Evolutionary conservation across 1,140 invertebrate species (phyloP), one percentile per base, ranked within the genome.

Genomic region (Zaprionus camerounensis): DNA sequence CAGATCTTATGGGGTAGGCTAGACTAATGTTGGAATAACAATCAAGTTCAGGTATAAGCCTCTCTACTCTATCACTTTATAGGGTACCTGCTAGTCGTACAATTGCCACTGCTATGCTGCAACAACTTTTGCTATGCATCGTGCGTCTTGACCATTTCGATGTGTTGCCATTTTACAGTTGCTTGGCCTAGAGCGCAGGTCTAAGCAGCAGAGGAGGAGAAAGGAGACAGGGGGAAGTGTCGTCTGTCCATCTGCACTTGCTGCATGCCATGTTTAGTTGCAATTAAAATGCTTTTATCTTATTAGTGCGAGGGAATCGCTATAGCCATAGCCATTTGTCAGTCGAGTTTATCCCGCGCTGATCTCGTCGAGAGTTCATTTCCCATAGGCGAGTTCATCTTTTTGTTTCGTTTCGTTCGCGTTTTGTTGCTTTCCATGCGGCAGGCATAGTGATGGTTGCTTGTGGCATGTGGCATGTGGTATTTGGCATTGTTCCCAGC

Each of bases 231-330:
- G 51, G 15, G 51, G 22, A 55, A 41, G 49, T 57, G 77, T 67
- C 59, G 71, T 70, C 51, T 65, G 81, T 71, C 66, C 67, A 69
- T 71, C 78, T 84, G 78, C 61, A 68, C 51, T 77, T 73, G 78
- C 63, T 73, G 61, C 41, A 58, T 86, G 83, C 84, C 84, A 88
- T 88, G 84, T 88, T 88, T 88, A 88, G 84, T 84, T 82, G 85
- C 84, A 88, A 88, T 88, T 88, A 88, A 90, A 88, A 88, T 88
- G 81, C 80, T 90, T 88, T 88, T 88, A 88, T 90, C 84, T 88
- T 88, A 88, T 88, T 88, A 88, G 78, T 76, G 84, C 71, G 71
- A 75, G 59, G 67, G 67, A 71, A 75, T 64, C 67, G 72, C 36
- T 55, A 17, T 34, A 17, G 49, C 38, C 20, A 55, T 22, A 58